These are phyloP conservation scores for Spinibarbus caldwelli DNA, from an alignment of 2,797 vertebrate species.

Conservation along the genomic window DNA sequence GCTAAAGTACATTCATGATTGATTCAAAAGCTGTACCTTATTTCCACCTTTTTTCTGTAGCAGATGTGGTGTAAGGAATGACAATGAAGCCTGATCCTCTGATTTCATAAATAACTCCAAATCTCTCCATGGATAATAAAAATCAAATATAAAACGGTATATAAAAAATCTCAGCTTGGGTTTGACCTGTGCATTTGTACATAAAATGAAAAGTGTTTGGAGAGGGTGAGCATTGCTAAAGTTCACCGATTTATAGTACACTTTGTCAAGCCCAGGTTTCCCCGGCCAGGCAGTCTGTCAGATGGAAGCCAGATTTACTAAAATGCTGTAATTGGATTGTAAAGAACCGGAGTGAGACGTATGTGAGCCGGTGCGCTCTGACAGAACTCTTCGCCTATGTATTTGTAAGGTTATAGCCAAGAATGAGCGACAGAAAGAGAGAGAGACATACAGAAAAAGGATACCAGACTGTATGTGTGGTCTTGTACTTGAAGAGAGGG, in stretches of 20 bases:
- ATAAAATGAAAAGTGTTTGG: slow-evolving; percentile 52
- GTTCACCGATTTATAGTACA: slow-evolving; percentile 64
- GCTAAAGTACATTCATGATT: neutral
- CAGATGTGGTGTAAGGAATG: neutral
- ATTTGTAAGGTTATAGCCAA: slow-evolving; percentile 73
- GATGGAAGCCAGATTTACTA: slow-evolving; percentile 68
- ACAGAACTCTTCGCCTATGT: slow-evolving; percentile 66
- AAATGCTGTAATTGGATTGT: slow-evolving; percentile 74
- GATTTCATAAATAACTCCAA: slow-evolving; percentile 34
- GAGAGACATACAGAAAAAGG: slow-evolving; percentile 40
- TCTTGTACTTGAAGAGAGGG: slow-evolving; percentile 41
- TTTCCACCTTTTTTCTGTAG: neutral
- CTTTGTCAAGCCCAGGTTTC: slow-evolving; percentile 65
- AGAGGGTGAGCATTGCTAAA: slow-evolving; percentile 55
- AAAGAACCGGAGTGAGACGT: slow-evolving; percentile 72
- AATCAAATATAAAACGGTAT: slow-evolving; percentile 32
- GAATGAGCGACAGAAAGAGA: slow-evolving; percentile 63
- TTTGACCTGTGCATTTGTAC: slow-evolving; percentile 55
- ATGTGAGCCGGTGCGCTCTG: slow-evolving; percentile 67
- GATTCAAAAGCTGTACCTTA: neutral
- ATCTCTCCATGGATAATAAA: slow-evolving; percentile 43
- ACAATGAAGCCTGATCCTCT: slow-evolving; percentile 1
- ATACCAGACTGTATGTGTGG: slow-evolving; percentile 50
- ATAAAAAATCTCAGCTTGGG: slow-evolving; percentile 35
- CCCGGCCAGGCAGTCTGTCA: slow-evolving; percentile 63